Base-by-base conservation (phyloP, 2,888 invertebrate species). In the Yponomeuta plumbellus region DNA sequence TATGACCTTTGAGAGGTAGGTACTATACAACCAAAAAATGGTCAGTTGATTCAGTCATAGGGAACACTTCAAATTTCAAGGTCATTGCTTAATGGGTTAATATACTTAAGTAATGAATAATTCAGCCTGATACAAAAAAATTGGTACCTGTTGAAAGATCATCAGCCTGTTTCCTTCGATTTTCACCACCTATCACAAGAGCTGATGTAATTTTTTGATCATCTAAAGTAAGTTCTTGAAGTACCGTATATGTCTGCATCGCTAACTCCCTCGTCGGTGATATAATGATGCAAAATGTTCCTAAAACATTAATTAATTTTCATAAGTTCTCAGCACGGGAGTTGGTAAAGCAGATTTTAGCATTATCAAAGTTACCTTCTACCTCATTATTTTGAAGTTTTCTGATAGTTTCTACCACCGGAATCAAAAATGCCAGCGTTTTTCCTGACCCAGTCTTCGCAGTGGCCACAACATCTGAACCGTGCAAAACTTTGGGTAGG, bases 361-460 rank as follows among this genome's bases (percentile, higher is more conserved):
- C 13, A 52, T 17, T 52, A 17, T 52, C 3, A 52, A n/a, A 59
- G 11, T 21, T 75, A 83, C 83, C 81, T 72, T 73, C 68, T 65
- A 69, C 59, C 26, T 71, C 64, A 22, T 74, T 76, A 11, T 73
- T 70, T 68, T 73, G 65, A 66, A 72, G 71, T 81, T 96, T 97
- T 76, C 94, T 91, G 66, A 98, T 94, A 65, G 96, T 89, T 86
- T 99, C 98, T n/a, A 99, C 92, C 11, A 96, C 96, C 8, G 99
- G 99, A 70, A 99, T 94, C 0, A 99, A 93, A 81, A 99, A 99
- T 0, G 99, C 97, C 67, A 99, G 85, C 0, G 99, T 99, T 91
- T 99, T 99, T 65, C 98, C 98, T 67, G 98, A 98, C 0, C 99
- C 99, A 17, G 99, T 99, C 87, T 97, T 97, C 0, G 99, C 99